Percentiles rank a stretch among this genome's conserved stretches.
Evolutionary conservation across 2,113 vertebrate genomes (phyloP).

Genomic region (Cochlearius cochlearius): DNA sequence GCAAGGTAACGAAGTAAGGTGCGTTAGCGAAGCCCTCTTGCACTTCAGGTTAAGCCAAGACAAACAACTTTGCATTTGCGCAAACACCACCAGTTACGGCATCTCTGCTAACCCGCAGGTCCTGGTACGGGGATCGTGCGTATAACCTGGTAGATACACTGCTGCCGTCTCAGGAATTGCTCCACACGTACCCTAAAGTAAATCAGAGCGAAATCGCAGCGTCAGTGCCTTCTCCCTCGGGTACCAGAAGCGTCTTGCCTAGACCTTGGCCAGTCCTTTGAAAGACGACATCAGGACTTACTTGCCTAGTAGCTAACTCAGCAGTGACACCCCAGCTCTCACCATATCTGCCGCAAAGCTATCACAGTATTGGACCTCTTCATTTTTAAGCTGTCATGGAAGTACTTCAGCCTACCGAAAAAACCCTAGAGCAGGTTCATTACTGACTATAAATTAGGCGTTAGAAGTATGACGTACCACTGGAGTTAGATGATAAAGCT

Average conservation of each 20-base stretch:
- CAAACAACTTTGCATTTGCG: background rate
- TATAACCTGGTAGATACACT: rapidly evolving
- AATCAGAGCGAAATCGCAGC: rapidly evolving
- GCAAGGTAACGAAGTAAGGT: rapidly evolving
- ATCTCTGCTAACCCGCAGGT: no score
- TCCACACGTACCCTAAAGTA: background rate
- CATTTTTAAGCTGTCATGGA: background rate
- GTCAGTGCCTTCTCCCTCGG: background rate
- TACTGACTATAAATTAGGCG: background rate
- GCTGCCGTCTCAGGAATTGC: background rate
- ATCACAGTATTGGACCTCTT: background rate
- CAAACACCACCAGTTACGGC: rapidly evolving
- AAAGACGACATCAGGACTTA: background rate
- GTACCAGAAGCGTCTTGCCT: background rate
- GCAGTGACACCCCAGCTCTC: background rate
- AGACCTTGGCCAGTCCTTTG: background rate
- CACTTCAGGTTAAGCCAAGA: background rate
- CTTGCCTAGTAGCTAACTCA: background rate
- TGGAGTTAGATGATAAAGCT: background rate
- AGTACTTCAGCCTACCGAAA: background rate
- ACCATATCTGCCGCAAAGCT: rapidly evolving
- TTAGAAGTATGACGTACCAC: background rate
- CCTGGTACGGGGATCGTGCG: rapidly evolving
- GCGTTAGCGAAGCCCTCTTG: background rate
- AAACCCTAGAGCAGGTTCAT: background rate